Evolutionary conservation across 1,140 invertebrate species (phyloP), one percentile per base, ranked within the genome.

Genomic region (Eufriesea mexicana): DNA sequence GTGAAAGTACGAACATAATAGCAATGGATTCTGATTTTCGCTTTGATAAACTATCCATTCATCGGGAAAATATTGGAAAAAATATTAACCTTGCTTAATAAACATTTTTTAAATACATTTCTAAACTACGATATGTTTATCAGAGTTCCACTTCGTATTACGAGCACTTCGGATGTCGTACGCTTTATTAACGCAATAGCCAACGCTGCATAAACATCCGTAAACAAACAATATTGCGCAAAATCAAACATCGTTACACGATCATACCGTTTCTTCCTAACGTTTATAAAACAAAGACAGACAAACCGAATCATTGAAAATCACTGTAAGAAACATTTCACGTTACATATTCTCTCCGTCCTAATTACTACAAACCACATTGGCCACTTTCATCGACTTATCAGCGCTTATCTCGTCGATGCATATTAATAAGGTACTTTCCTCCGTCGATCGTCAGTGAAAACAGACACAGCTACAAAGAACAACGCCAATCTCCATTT

Each of bases 381-480:
- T 64, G 35, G 12, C 35, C 25, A 9, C 2, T 25, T 61, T 72
- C 55, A 66, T 59, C 75, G 25, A 16, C 42, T 82, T 82, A 82
- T 82, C 79, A 76, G 10, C 51, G 12, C 72, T 82, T 82, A 76
- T 76, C 79, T 67, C 25, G 23, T 67, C 28, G 51, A 82, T 67
- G 12, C 45, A 59, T 51, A 57, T 35, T 59, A 76, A 80, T 74
- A n/a, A 47, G 57, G 14, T 62, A 28, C 51, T 70, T 23, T 59
- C 16, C 75, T 28, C 14, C 4, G 8, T 8, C 18, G 42, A 61
- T 42, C 18, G n/a, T 42, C 28, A 35, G 18, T 42, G 2, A 0
- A 10, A 55, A 55, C 20, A 57, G 42, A 9, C n/a, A 57, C 28
- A 54, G 51, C 14, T 42, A n/a, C 12, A 55, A 54, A 9, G 49